Base-by-base conservation (phyloP, 2,113 vertebrate genomes). In the Strix uralensis region DNA sequence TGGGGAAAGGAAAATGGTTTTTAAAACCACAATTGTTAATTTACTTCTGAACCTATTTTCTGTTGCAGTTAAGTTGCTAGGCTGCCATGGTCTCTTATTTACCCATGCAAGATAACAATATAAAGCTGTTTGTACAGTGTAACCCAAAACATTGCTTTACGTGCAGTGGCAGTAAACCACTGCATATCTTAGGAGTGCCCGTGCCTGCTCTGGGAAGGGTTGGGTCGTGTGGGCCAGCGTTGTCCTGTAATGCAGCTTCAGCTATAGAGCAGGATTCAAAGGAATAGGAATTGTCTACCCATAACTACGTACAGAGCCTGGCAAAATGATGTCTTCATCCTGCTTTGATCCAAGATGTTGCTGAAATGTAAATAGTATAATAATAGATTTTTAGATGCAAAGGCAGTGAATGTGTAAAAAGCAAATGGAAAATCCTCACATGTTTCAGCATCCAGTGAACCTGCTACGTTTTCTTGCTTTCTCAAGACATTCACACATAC, bases 11-110 rank as follows among this genome's bases (percentile, higher is more conserved):
- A 91, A 87, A 69, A 75, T 5, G 3, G 13, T 82, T 81, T 40
- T 71, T 75, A n/a, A 73, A 86, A 15, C 85, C 44, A 32, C 88
- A 59, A 32, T 71, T 82, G 70, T 40, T 93, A 70, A 49, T 73
- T 71, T 73, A 73, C 38, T 70, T 81, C 57, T 77, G 69, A 94
- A 74, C 36, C 7, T 59, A 18, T 61, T 61, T 88, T 55, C 38
- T 90, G 67, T 90, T 86, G 62, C 74, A 32, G 63, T 82, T 67
- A 54, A 85, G 85, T 95, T 96, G 88, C 90, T 91, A 93, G 90
- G 86, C 65, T 96, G 86, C 73, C 25, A 8, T 6, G 29, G 57
- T 85, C 70, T 88, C 62, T 26, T 75, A 67, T 86, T 83, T 88
- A 92, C 75, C 75, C 80, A 36, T 69, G 49, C 89, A 83, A 59